Conservation (phyloP, 2,888 invertebrate genomes). For the Pollenia griseotomentosa region DNA sequence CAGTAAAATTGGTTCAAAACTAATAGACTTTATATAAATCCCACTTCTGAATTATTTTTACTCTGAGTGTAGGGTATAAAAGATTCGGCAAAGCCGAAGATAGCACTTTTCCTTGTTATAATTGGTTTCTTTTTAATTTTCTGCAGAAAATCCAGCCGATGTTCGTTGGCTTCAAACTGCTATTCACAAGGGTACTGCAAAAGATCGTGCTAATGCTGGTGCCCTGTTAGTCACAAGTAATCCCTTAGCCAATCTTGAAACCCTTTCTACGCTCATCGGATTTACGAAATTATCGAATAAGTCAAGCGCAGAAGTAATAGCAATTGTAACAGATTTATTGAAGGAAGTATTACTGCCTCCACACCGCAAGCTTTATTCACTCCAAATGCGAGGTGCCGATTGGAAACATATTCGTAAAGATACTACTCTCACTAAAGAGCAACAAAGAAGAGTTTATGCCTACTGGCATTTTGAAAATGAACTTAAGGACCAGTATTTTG, state of each 20-base stretch:
- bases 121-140: neutral
- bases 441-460: conserved; percentile 88
- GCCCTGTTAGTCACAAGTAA: conserved; percentile 83
- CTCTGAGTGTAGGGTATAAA: too few relatives aligned
- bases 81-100: too few relatives aligned
- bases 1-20: too few relatives aligned
- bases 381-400: conserved; percentile 82
- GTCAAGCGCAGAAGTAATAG: conserved; percentile 81
- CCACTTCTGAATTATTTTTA: too few relatives aligned
- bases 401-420: conserved; percentile 82
- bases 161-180: conserved; percentile 84
- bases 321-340: conserved; percentile 81
- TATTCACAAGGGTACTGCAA: conserved; percentile 83
- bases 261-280: conserved; percentile 81
- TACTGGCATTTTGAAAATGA: conserved; percentile 96
- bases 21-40: too few relatives aligned
- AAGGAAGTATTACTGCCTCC: conserved; percentile 82
- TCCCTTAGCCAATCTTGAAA: conserved; percentile 82
- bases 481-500: conserved; percentile 90
- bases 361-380: conserved; percentile 81
- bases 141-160: conserved; percentile 82
- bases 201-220: conserved; percentile 84
- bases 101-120: neutral
- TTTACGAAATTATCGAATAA: conserved; percentile 83
- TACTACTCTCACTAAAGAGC: conserved; percentile 85